Percentiles rank a stretch among this genome's conserved stretches.
Evolutionary conservation across 2,888 invertebrate species (phyloP).

Genomic region (Standfussiana lucernea): DNA sequence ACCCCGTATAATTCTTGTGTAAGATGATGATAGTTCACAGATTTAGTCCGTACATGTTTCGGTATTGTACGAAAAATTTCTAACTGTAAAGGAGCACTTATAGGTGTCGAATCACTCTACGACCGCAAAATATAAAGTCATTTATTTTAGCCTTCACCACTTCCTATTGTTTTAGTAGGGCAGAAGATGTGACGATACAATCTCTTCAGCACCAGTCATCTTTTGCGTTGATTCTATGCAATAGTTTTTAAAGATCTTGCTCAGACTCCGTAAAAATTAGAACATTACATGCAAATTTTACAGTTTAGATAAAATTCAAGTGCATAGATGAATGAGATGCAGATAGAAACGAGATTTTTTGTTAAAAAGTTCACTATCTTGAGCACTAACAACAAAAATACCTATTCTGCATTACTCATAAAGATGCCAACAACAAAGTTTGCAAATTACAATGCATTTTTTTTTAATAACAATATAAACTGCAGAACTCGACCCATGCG

Average conservation of each 20-base stretch:
- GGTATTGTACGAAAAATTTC: not conserved
- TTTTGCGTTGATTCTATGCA: not conserved
- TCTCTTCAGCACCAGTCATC: not conserved
- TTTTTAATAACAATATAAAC: not conserved
- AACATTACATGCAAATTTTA: not conserved
- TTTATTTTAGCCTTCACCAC: not conserved
- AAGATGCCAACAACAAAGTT: conserved; percentile 6
- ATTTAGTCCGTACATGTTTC: not conserved
- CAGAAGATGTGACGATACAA: not conserved
- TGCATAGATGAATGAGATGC: conserved; percentile 4
- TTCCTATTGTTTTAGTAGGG: not conserved
- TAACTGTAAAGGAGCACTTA: not conserved
- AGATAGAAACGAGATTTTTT: not conserved
- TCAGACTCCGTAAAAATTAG: not conserved
- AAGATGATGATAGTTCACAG: not conserved
- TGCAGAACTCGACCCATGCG: conserved; percentile 27
- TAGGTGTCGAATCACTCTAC: not conserved
- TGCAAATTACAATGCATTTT: conserved; percentile 3
- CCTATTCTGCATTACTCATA: not conserved
- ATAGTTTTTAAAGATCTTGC: not conserved
- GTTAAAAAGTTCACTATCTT: not conserved
- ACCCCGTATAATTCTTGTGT: not conserved
- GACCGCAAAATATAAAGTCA: not conserved
- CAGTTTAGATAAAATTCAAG: conserved; percentile 1
- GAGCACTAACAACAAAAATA: not conserved